Evolutionary conservation across 2,113 vertebrate genomes (phyloP).

Genomic region (Oriolus oriolus): DNA sequence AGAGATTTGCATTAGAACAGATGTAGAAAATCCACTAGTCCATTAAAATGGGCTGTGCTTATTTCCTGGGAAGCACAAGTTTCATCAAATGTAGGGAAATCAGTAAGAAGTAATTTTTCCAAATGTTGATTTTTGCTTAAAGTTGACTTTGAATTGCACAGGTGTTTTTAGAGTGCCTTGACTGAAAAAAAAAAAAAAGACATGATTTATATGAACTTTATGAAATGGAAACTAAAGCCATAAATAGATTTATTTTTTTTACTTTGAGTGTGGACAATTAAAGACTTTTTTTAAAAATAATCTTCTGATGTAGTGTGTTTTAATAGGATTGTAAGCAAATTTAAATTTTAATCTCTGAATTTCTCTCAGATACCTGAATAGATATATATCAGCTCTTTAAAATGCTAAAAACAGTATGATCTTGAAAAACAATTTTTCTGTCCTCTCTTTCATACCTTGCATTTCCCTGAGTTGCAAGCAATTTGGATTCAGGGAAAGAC

Average conservation of each 20-base stretch:
- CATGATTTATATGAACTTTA: constrained; percentile 60
- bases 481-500: not conserved
- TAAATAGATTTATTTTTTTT: constrained; percentile 63
- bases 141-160: constrained; percentile 74
- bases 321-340: constrained; percentile 59
- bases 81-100: constrained; percentile 51
- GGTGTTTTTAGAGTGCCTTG: constrained; percentile 73
- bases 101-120: constrained; percentile 10
- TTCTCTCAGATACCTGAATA: constrained; percentile 27
- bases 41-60: constrained; percentile 30
- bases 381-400: not conserved
- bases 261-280: constrained; percentile 63
- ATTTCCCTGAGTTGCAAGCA: not conserved
- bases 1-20: constrained; percentile 42
- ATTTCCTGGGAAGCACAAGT: constrained; percentile 33
- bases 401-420: constrained; percentile 10
- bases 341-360: constrained; percentile 52
- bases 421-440: constrained; percentile 6
- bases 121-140: constrained; percentile 66
- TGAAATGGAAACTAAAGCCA: constrained; percentile 52
- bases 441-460: not conserved
- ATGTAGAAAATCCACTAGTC: constrained; percentile 34
- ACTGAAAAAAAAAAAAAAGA: not conserved
- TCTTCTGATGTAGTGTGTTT: constrained; percentile 56
- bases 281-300: not conserved